Evolutionary conservation across 92 coral and sea anemone genomes (phyloP), one percentile per base, ranked within the genome.

Genomic region (Palythoa caribaeorum): DNA sequence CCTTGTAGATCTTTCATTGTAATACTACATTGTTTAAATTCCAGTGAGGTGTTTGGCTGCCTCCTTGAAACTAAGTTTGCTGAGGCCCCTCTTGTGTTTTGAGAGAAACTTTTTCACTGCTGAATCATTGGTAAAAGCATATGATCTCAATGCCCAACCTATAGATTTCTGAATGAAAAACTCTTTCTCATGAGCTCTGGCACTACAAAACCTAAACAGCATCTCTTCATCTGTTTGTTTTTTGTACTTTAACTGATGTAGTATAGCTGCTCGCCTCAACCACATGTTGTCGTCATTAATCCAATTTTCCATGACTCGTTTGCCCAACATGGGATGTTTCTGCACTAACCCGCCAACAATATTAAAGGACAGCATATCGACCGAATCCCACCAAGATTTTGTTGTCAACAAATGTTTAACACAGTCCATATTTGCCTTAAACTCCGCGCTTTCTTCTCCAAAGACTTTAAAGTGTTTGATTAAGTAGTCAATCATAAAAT

Each of bases 331-430:
- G 38, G 95, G 98, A 83, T 94, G 92, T 79, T 87, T 88, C 78
- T 72, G 91, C 68, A 97, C 99, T 68, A 97, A 63, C 20, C 76
- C 72, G 20, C 99, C 95, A 35, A 97, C 94, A 15, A 89, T 74
- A 59, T 97, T 91, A 54, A 77, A 70, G 2, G 99, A 96, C 35
- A 95, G 51, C 13, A 69, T 66, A 88, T 97, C 99, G 0, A 97
- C 98, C 2, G 99, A 95, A 52, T 97, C 99, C 99, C 99, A 97
- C 99, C 99, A 97, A 1, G 99, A 95, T 78, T 94, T 97, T 11
- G 87, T 88, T 14, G 95, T 91, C 38, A 97, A 79, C 70, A 97
- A 65, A 76, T 78, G 69, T 75, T 93, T 83, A 21, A 95, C 84
- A 62, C 91, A 91, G 14, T 90, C 90, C 63, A 97, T 72, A 77